Conservation (phyloP, 2,797 vertebrate species). For the Poeciliopsis gracilis region DNA sequence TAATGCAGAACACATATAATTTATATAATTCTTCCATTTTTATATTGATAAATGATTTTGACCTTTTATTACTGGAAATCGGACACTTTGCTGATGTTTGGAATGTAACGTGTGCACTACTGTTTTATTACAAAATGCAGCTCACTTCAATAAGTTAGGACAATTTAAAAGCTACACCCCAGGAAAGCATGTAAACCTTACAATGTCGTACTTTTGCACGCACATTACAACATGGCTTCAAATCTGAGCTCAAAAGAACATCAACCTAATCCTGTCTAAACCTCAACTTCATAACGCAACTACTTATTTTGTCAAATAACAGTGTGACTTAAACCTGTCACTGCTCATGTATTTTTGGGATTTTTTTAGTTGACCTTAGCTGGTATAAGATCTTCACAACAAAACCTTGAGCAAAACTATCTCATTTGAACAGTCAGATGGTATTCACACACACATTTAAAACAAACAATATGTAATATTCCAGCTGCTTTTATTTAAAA, state of each 20-base stretch:
- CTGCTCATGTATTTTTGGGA: not conserved
- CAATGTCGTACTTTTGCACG: not conserved
- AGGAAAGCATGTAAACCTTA: not conserved
- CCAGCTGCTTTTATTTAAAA: not conserved
- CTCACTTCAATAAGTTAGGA: not conserved
- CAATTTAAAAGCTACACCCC: not conserved
- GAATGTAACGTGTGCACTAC: not conserved
- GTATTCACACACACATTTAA: not conserved
- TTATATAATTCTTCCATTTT: not conserved
- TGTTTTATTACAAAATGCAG: constrained; percentile 9
- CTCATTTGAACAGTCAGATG: not conserved
- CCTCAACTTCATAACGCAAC: not conserved
- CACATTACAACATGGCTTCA: not conserved
- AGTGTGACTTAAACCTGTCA: not conserved
- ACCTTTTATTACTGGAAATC: not conserved
- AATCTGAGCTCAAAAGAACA: not conserved
- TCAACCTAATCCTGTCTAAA: not conserved
- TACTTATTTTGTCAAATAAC: not conserved
- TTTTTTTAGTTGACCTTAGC: not conserved
- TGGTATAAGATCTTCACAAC: not conserved
- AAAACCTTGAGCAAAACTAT: not conserved
- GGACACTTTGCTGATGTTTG: not conserved
- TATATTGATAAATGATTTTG: not conserved
- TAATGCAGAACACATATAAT: no score
- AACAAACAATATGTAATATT: not conserved